These are phyloP conservation scores for Syngnathus floridae DNA, from an alignment of 2,113 vertebrate genomes.

Conservation along the genomic window DNA sequence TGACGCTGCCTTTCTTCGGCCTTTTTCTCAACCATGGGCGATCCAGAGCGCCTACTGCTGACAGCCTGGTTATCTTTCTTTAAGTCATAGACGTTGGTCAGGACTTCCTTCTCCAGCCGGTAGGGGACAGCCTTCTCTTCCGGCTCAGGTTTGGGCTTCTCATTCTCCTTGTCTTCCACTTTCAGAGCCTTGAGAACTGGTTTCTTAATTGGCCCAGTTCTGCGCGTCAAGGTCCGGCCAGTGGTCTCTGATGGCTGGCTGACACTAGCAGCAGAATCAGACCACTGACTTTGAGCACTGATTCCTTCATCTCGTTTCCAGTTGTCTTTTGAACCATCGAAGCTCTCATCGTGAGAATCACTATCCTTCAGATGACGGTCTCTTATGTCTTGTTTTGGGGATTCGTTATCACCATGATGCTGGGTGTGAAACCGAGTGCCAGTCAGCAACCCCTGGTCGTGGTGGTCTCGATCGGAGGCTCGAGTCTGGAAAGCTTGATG, in stretches of 20 bases:
- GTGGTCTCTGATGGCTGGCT: constrained; percentile 77
- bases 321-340: constrained; percentile 71
- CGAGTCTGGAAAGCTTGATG: constrained; percentile 69
- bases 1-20: constrained; percentile 65
- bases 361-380: constrained; percentile 70
- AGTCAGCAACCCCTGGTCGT: constrained; percentile 67
- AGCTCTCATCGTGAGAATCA: constrained; percentile 53
- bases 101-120: constrained; percentile 75
- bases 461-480: constrained; percentile 63
- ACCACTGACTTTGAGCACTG: constrained; percentile 74
- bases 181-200: constrained; percentile 96
- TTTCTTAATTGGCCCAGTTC: constrained; percentile 94
- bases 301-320: constrained; percentile 75
- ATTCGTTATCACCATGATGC: constrained; percentile 67
- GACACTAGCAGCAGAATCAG: constrained; percentile 62
- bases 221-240: constrained; percentile 72
- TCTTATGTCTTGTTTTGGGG: constrained; percentile 72
- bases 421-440: constrained; percentile 67
- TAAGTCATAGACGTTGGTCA: constrained; percentile 66
- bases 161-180: constrained; percentile 94
- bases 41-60: constrained; percentile 58
- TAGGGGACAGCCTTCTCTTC: constrained; percentile 73
- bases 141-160: constrained; percentile 82
- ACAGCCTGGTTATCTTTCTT: constrained; percentile 71
- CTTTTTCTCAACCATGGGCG: constrained; percentile 66